Conservation (phyloP, 2,888 invertebrate genomes). For the Apamea crenata region DNA sequence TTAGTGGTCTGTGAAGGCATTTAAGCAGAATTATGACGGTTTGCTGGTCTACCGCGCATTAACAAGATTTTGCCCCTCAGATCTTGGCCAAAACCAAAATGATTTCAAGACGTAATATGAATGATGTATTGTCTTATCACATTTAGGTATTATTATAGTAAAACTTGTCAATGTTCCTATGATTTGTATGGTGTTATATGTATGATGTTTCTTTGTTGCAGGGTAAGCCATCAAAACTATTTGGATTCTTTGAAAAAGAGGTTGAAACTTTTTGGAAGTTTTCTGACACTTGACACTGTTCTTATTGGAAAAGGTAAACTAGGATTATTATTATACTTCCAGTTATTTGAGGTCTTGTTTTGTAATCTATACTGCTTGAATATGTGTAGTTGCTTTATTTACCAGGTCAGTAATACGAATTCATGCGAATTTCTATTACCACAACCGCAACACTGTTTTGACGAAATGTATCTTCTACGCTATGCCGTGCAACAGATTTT, state of each 20-base stretch:
- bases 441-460: no score
- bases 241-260: not conserved
- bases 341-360: not conserved
- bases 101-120: not conserved
- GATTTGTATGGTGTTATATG: not conserved
- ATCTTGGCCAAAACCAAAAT: not conserved
- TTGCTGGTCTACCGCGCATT: not conserved
- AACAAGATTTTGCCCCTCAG: not conserved
- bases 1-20: constrained; percentile 16
- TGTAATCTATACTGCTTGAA: not conserved
- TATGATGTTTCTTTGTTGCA: constrained; percentile 43
- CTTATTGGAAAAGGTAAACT: constrained; percentile 16
- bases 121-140: not conserved
- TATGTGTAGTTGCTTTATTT: not conserved
- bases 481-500: not conserved
- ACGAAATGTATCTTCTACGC: no score
- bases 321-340: not conserved
- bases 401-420: not conserved
- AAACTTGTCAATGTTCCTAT: not conserved
- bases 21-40: constrained; percentile 5
- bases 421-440: not conserved
- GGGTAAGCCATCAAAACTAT: constrained; percentile 40
- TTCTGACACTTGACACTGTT: not conserved
- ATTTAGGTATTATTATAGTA: not conserved
- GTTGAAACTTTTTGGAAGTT: not conserved